A percentile compares a stretch with the other conserved stretches of the same genome.
phyloP scores from a whole-genome alignment of 2,888 invertebrate genomes.

The Diogma glabrata region DNA sequence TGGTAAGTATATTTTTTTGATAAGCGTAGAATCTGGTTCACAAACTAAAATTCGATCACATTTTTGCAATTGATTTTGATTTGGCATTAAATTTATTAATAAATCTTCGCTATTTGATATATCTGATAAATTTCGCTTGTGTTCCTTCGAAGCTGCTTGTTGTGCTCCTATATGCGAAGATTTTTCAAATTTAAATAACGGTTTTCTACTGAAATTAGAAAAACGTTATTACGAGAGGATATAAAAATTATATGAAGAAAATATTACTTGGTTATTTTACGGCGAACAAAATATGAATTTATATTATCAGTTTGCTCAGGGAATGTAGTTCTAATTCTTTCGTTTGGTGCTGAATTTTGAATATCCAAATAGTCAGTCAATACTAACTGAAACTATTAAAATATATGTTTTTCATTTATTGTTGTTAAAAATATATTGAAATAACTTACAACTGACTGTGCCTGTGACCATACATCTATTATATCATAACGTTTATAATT shows the following conservation, averaged over 20 bases:
- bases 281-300: constrained; percentile 38
- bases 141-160: constrained; percentile 25
- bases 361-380: constrained; percentile 81
- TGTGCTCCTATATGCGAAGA: constrained; percentile 28
- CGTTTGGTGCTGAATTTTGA: constrained; percentile 55
- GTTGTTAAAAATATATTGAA: too few relatives aligned
- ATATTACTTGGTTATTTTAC: constrained; percentile 32
- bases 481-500: constrained; percentile 51
- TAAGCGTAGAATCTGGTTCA: constrained; percentile 57
- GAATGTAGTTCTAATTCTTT: constrained; percentile 40
- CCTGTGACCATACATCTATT: constrained; percentile 78
- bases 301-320: constrained; percentile 36
- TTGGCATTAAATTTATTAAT: constrained; percentile 17
- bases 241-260: not conserved
- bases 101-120: constrained; percentile 33
- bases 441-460: constrained; percentile 75
- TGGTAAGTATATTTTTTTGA: constrained; percentile 69
- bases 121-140: constrained; percentile 34
- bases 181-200: constrained; percentile 61
- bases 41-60: constrained; percentile 59
- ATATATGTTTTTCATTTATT: constrained; percentile 18
- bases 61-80: constrained; percentile 20
- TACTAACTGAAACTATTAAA: constrained; percentile 70
- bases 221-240: constrained; percentile 13
- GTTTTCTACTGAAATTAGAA: constrained; percentile 40